These are phyloP conservation scores for Toxonevra muliebris DNA, from an alignment of 2,888 invertebrate genomes.

Conservation along the genomic window DNA sequence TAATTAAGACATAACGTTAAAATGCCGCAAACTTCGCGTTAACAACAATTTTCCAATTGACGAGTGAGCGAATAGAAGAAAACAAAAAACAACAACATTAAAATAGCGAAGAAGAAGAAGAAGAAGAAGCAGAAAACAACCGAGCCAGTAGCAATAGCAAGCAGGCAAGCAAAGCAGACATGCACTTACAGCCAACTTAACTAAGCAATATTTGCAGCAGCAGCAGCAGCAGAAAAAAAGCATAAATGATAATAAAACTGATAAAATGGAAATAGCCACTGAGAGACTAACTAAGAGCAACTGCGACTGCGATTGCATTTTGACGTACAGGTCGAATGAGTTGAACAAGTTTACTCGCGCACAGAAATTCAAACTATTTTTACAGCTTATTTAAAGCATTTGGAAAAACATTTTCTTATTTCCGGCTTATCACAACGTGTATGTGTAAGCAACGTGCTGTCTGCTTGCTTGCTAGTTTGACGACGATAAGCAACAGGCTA, in stretches of 20 bases:
- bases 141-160: no score
- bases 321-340: background rate
- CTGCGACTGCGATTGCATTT: background rate
- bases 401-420: constrained; percentile 10
- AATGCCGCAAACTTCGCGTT: background rate
- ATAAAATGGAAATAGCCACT: background rate
- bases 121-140: no score
- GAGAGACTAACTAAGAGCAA: background rate
- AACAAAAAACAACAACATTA: constrained; percentile 1
- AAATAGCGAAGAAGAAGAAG: no score
- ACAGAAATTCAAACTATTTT: background rate
- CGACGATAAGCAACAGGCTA: background rate
- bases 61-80: background rate
- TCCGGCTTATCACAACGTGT: constrained; percentile 5
- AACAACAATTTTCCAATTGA: no score
- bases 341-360: background rate
- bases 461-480: background rate
- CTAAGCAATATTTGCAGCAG: no score
- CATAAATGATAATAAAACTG: background rate
- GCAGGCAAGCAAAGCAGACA: no score
- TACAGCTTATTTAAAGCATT: constrained; percentile 11
- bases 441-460: background rate
- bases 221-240: no score
- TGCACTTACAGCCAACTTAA: no score
- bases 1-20: constrained; percentile 31